Evolutionary conservation across 2,797 vertebrate species (phyloP).

Genomic region (Telmatherina bonti): DNA sequence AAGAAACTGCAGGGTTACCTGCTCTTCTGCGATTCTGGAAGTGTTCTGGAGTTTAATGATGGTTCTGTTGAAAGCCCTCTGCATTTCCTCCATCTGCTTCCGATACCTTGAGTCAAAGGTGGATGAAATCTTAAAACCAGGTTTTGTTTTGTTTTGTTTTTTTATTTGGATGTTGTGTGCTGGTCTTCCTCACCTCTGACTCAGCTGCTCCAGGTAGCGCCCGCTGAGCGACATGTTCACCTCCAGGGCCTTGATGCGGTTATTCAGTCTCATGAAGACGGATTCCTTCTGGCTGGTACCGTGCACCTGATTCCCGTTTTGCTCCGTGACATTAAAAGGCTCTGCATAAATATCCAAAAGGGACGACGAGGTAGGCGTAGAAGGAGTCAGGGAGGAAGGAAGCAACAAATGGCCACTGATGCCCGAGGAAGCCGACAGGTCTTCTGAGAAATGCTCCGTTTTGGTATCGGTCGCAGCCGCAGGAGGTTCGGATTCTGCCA

Average conservation of each 20-base stretch:
- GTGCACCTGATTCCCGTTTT: constrained; percentile 85
- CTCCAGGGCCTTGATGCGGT: constrained; percentile 97
- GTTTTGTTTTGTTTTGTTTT: not conserved
- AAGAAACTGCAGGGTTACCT: constrained; percentile 80
- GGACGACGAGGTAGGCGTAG: constrained; percentile 32
- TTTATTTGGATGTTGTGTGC: not conserved
- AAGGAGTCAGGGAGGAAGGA: constrained; percentile 66
- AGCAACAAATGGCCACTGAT: constrained; percentile 72
- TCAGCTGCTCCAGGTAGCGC: constrained; percentile 97
- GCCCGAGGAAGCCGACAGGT: constrained; percentile 65
- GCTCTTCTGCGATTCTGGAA: constrained; percentile 93
- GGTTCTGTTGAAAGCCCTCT: constrained; percentile 98
- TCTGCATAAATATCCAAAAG: constrained; percentile 93
- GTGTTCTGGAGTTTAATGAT: constrained; percentile 98
- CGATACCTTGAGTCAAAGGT: constrained; percentile 87
- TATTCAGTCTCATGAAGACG: constrained; percentile 98
- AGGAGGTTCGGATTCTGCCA: constrained; percentile 41
- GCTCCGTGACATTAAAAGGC: constrained; percentile 88
- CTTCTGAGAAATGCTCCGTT: constrained; percentile 83
- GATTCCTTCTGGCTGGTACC: constrained; percentile 97
- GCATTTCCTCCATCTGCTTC: constrained; percentile 99
- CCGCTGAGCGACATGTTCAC: constrained; percentile 99
- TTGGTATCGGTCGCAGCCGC: constrained; percentile 42
- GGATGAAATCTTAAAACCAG: not conserved
- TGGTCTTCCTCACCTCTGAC: constrained; percentile 87